Evolutionary conservation across 2,888 invertebrate species (phyloP).

Genomic region (Nomada fabriciana): DNA sequence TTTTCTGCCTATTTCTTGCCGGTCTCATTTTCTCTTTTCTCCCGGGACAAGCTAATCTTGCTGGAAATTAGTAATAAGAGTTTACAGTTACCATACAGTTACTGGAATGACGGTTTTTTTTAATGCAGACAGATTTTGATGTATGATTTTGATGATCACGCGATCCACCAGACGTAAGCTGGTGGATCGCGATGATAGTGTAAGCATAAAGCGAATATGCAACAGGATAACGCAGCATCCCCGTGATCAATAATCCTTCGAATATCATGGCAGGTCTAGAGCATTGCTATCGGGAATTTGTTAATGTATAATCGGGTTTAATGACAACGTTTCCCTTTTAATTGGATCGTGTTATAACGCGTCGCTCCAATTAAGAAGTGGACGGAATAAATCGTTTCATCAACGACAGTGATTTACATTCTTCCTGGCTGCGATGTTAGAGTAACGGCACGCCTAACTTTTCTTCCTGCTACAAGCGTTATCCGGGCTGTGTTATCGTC

Average conservation of each 20-base stretch:
- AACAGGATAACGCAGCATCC: constrained; percentile 41
- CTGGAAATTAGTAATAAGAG: background rate
- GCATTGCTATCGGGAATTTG: constrained; percentile 55
- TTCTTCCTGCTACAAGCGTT: constrained; percentile 54
- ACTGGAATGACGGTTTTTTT: too few relatives aligned
- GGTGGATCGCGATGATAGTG: constrained; percentile 36
- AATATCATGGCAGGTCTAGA: constrained; percentile 13
- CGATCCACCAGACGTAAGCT: too few relatives aligned
- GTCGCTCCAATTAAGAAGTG: constrained; percentile 76
- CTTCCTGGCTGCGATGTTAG: constrained; percentile 42
- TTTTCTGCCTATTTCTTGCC: background rate
- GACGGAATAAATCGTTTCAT: constrained; percentile 76
- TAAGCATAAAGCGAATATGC: constrained; percentile 23
- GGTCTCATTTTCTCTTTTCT: background rate
- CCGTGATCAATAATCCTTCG: constrained; percentile 32
- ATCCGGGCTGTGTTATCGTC: constrained; percentile 36
- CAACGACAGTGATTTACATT: constrained; percentile 76
- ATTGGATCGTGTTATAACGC: constrained; percentile 76
- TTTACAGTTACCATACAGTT: too few relatives aligned
- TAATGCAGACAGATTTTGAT: too few relatives aligned
- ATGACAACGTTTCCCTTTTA: constrained; percentile 69
- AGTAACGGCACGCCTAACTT: constrained; percentile 43
- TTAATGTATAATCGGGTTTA: constrained; percentile 67
- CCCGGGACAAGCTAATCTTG: background rate
- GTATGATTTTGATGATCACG: too few relatives aligned